Base-by-base conservation (phyloP, 2,113 vertebrate genomes). In the Tricholaema leucomelas region DNA sequence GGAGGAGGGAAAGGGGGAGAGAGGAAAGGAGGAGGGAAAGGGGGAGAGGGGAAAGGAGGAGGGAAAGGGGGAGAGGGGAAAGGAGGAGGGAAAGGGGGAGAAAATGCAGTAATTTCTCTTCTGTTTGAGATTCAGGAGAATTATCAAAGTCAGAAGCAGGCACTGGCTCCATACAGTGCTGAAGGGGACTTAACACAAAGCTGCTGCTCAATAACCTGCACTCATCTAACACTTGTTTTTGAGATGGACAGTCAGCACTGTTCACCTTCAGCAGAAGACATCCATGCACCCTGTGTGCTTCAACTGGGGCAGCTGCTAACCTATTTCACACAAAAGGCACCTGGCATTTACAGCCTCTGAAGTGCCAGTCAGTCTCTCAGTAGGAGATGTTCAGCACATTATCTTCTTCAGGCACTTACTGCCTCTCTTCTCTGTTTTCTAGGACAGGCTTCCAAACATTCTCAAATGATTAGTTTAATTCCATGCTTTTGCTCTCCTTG, bases 281-380 rank as follows among this genome's bases (percentile, higher is more conserved):
- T 24, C 76, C 33, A 3, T 5, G 3, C 14, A 30, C 59, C 4
- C 46, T 0, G 1, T 2, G 46, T 4, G 7, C 55, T 8, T 5
- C 71, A 4, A 1, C 2, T 3, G 40, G 4, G 55, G 60, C 60
- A 11, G 40, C 60, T 33, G 36, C 78, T 38, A 12, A 17, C 56
- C 72, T 15, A 4, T 25, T 28, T 46, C 73, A 30, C 60, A 74
- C 73, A 59, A 83, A 67, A 58, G 77, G 31, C 30, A 25, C 73
- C 48, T 33, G 50, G 35, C 28, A 48, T 60, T 70, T 9, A 15
- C 56, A 74, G 78, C 63, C 52, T 35, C 15, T 15, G 20, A 30
- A 38, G 67, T 8, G 50, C 56, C 18, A 3, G 7, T 69, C 18
- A 3, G 7, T 69, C 14, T 69, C 75, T 25, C 73, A 48, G 79